phyloP scores from a whole-genome alignment of 2,888 invertebrate genomes.

The Mycalesis mineus region DNA sequence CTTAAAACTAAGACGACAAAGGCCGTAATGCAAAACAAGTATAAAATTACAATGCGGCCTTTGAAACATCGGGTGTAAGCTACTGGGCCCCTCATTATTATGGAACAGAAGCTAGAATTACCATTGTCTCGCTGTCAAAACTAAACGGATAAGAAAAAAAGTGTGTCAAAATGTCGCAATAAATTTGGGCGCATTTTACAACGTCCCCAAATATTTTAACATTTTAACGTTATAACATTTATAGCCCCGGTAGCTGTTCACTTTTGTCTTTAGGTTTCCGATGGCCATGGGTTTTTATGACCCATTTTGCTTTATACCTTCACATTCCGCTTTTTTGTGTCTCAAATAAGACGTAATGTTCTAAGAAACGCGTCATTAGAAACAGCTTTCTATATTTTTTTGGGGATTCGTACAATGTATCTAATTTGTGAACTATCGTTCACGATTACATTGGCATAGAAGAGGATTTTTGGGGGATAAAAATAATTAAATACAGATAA shows the following conservation, averaged over 20 bases:
- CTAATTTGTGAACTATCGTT: constrained; percentile 59
- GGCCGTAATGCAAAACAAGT: constrained; percentile 32
- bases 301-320: constrained; percentile 68
- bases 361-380: constrained; percentile 73
- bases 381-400: constrained; percentile 66
- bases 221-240: constrained; percentile 8
- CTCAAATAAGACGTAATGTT: constrained; percentile 77
- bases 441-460: too few species aligned
- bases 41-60: constrained; percentile 34
- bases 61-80: constrained; percentile 30
- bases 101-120: constrained; percentile 65
- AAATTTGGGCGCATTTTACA: constrained; percentile 63
- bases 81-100: constrained; percentile 45
- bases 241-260: constrained; percentile 54
- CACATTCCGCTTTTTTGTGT: constrained; percentile 61
- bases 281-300: constrained; percentile 54
- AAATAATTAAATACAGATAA: too few species aligned
- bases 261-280: constrained; percentile 61
- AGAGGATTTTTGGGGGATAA: too few species aligned
- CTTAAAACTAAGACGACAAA: constrained; percentile 30
- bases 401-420: constrained; percentile 60
- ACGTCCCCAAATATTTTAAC: constrained; percentile 63
- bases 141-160: constrained; percentile 57
- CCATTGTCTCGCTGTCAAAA: constrained; percentile 67
- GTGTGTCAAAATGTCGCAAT: constrained; percentile 66